phyloP scores from a whole-genome alignment of 2,797 vertebrate genomes.

The Tolypeutes matacus region DNA sequence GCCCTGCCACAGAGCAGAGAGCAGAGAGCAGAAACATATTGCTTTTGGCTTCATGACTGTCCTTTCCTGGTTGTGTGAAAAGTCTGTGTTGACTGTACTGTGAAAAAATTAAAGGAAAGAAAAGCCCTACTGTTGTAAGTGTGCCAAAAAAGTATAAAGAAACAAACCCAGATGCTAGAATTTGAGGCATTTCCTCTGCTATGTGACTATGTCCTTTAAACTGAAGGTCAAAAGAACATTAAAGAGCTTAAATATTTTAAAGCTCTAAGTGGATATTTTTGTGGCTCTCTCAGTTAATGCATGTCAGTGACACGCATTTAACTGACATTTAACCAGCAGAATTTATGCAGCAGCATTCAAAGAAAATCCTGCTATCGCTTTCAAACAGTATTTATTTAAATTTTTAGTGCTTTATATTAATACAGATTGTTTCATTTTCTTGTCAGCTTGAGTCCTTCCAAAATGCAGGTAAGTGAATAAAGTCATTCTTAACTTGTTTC shows the following conservation, averaged over 20 bases:
- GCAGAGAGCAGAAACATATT: slow-evolving; percentile 83
- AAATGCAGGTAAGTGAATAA: slow-evolving; percentile 68
- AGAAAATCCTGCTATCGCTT: slow-evolving; percentile 72
- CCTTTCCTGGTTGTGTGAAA: slow-evolving; percentile 80
- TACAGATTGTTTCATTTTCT: slow-evolving; percentile 79
- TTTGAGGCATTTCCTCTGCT: slow-evolving; percentile 92
- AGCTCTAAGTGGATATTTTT: slow-evolving; percentile 76
- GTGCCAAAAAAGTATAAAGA: slow-evolving; percentile 90
- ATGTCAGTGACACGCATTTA: slow-evolving; percentile 62
- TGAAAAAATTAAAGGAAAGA: slow-evolving; percentile 78
- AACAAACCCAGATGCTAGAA: slow-evolving; percentile 91
- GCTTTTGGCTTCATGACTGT: slow-evolving; percentile 84
- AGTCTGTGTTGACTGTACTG: slow-evolving; percentile 84
- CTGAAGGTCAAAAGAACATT: slow-evolving; percentile 88
- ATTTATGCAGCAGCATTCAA: slow-evolving; percentile 77
- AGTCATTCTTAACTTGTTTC: slow-evolving; percentile 37
- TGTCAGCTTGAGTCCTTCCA: slow-evolving; percentile 75
- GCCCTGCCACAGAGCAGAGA: slow-evolving; percentile 61
- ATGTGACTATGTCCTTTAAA: slow-evolving; percentile 88
- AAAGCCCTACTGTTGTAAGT: slow-evolving; percentile 86
- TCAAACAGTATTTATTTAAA: slow-evolving; percentile 79
- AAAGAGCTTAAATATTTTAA: slow-evolving; percentile 80
- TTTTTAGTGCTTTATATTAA: slow-evolving; percentile 80
- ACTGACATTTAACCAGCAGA: slow-evolving; percentile 77
- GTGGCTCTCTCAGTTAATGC: slow-evolving; percentile 73